Evolutionary conservation across 2,797 vertebrate genomes (phyloP), one percentile per base, ranked within the genome.

Genomic region (Pteropus rufus): DNA sequence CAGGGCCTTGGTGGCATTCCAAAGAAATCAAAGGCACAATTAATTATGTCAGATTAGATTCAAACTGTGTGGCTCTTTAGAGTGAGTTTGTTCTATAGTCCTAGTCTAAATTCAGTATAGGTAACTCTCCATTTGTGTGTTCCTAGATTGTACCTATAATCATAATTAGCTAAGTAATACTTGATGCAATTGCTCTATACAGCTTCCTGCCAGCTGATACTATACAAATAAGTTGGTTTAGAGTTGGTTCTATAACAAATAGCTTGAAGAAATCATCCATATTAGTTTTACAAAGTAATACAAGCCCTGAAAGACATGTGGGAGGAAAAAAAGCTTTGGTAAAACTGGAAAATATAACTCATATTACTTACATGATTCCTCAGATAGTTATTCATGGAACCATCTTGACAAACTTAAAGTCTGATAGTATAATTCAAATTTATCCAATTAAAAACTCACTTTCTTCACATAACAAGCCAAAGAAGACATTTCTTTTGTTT

Each of bases 221-320:
- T 82, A 29, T 14, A 79, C 10, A 90, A 34, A 52, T 44, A 83
- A 46, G 5, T 64, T 56, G 79, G 15, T 56, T 39, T 75, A 56
- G 19, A 83, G 16, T 34, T 62, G 52, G 64, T 82, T 72, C 29
- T 14, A 34, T 34, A 80, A 31, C 26, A 96, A 58, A 88, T 39
- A 79, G 15, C 46, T 64, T 65, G n/a, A 72, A 36, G 24, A 96
- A 91, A 89, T 34, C 46, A 29, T 75, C 56, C 14, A 16, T n/a
- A 70, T 83, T 84, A 46, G 16, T 75, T 92, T 75, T 88, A 15
- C 18, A 88, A 97, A 83, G 67, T 60, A 89, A 92, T 39, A 34
- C 11, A 83, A 21, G 18, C 8, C 15, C 5, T 46, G 12, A 67
- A 85, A 92, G 49, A 56, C 24, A 31, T 12, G 80, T 4, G 5